A percentile compares a stretch with the other conserved stretches of the same genome.
phyloP scores from a whole-genome alignment of 1,140 invertebrate species.

The Cydia amplana region DNA sequence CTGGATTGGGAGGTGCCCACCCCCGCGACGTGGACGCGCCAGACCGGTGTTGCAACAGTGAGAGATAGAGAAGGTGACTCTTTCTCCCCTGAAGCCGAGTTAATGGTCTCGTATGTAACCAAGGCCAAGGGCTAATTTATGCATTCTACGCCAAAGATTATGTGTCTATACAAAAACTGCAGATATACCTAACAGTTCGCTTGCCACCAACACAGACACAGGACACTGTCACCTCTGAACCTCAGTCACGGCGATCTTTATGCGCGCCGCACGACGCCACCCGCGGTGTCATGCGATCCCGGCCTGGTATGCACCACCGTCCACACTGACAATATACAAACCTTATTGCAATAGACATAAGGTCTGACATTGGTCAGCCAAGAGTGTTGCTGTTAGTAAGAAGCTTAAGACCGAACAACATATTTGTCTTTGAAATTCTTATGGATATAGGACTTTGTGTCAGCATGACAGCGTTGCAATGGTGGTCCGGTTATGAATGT shows the following conservation, averaged over 20 bases:
- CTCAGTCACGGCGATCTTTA: conserved; percentile 35
- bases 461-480: conserved; percentile 30
- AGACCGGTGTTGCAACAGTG: no score
- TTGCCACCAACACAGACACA: not conserved
- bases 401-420: conserved; percentile 35
- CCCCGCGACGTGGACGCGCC: no score
- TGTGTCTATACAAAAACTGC: not conserved
- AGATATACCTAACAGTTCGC: not conserved
- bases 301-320: conserved; percentile 41
- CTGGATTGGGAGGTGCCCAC: no score
- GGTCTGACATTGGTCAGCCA: no score
- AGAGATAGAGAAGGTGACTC: no score
- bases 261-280: conserved; percentile 36
- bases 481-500: conserved; percentile 13
- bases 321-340: not conserved
- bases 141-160: not conserved
- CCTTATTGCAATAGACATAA: not conserved
- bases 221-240: conserved; percentile 29
- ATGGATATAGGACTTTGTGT: not conserved
- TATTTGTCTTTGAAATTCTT: conserved; percentile 22
- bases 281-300: conserved; percentile 45
- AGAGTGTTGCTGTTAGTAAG: not conserved
- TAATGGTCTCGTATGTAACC: no score
- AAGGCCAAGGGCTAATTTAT: no score
- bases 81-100: no score